Evolutionary conservation across 2,888 invertebrate genomes (phyloP).

Genomic region (Acronicta alni): DNA sequence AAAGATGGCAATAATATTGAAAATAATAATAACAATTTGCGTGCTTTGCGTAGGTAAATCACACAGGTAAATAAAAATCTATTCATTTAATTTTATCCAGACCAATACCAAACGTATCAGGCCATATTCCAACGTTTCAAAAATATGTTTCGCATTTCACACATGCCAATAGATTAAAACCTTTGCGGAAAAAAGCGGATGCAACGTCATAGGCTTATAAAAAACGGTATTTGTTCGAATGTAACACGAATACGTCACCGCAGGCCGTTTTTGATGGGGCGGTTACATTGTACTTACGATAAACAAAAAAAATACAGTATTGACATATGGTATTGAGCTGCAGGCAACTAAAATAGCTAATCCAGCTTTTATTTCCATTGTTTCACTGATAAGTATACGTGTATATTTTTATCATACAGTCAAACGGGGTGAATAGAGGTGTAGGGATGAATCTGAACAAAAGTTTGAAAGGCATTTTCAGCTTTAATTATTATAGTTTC

Average conservation of each 20-base stretch:
- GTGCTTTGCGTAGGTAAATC: no score
- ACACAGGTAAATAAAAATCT: no score
- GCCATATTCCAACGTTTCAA: slow-evolving; percentile 16
- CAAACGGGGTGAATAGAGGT: no score
- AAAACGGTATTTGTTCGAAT: slow-evolving; percentile 43
- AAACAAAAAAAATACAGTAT: slow-evolving; percentile 29
- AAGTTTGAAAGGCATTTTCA: no score
- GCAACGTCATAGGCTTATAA: slow-evolving; percentile 30
- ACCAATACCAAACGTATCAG: slow-evolving; percentile 5
- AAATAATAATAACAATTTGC: no score
- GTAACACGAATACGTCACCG: slow-evolving; percentile 34
- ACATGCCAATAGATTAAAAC: slow-evolving; percentile 30
- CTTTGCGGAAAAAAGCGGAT: slow-evolving; percentile 16
- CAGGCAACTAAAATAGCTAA: slow-evolving; percentile 29
- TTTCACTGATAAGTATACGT: slow-evolving; percentile 23
- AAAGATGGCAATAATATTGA: no score
- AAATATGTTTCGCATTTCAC: slow-evolving; percentile 18
- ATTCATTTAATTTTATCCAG: slow-evolving; percentile 10
- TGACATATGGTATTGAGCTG: slow-evolving; percentile 41
- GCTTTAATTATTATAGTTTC: no score
- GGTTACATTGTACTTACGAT: slow-evolving; percentile 36
- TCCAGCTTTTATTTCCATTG: slow-evolving; percentile 28
- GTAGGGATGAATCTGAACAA: no score
- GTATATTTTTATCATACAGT: slow-evolving; percentile 7
- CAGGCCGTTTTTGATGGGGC: slow-evolving; percentile 37